Conservation (phyloP, 1,140 invertebrate genomes). For the Pseudomyrmex flavicornis region DNA sequence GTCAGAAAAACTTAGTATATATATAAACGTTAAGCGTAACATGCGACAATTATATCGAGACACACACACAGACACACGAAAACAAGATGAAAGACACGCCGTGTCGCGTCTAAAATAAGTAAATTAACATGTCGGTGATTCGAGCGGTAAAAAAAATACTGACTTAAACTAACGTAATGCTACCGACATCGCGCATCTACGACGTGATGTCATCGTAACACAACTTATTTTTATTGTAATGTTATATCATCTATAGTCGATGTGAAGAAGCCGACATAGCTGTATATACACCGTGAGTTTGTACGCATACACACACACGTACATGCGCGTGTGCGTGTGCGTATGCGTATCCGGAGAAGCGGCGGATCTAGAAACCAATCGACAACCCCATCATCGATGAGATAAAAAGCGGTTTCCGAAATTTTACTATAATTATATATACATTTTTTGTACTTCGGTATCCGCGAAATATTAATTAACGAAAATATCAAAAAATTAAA, state of each 20-base stretch:
- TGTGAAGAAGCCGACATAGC: constrained; percentile 57
- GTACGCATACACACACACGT: not conserved
- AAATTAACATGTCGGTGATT: constrained; percentile 57
- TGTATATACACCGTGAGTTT: not conserved
- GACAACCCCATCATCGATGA: not conserved
- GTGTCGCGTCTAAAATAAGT: constrained; percentile 56
- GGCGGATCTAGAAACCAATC: not conserved
- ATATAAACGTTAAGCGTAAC: not conserved
- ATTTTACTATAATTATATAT: constrained; percentile 22
- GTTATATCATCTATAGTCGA: constrained; percentile 67
- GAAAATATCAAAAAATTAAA: constrained; percentile 14
- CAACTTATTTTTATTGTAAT: constrained; percentile 71
- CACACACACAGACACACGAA: no score
- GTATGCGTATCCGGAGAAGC: not conserved
- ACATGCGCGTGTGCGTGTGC: not conserved
- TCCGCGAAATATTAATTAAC: not conserved
- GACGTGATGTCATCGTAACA: constrained; percentile 61
- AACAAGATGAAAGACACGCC: constrained; percentile 21
- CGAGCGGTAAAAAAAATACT: constrained; percentile 40
- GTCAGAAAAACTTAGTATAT: constrained; percentile 8
- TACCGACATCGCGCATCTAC: constrained; percentile 59
- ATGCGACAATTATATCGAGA: not conserved
- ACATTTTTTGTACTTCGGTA: not conserved
- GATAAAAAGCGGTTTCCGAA: not conserved
- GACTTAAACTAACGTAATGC: constrained; percentile 47